Percentiles rank a stretch among this genome's conserved stretches.
Conservation (phyloP, 2,888 invertebrate genomes). For the Drosophila kambysellisi region DNA sequence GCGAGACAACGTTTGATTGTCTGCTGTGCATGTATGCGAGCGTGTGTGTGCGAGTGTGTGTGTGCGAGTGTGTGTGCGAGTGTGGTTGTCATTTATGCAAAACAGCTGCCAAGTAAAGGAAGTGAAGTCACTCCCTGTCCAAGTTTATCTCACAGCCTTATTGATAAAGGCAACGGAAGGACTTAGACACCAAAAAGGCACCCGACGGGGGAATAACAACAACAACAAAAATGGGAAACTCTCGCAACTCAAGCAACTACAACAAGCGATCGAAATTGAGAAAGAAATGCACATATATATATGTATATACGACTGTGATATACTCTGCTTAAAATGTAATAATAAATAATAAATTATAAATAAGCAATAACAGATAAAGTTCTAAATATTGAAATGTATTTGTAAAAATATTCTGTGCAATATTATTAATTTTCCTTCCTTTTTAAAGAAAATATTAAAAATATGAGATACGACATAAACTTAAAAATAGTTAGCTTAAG, state of each 20-base stretch:
- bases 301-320: background rate
- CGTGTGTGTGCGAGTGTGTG: slow-evolving; percentile 21
- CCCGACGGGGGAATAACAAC: slow-evolving; percentile 26
- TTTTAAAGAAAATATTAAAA: background rate
- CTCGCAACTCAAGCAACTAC: slow-evolving; percentile 13
- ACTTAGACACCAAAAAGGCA: slow-evolving; percentile 70
- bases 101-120: slow-evolving; percentile 75
- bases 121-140: slow-evolving; percentile 63
- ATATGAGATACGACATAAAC: too few relatives aligned
- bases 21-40: slow-evolving; percentile 24
- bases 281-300: background rate
- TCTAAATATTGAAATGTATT: background rate
- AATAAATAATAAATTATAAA: background rate
- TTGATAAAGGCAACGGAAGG: slow-evolving; percentile 77
- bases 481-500: background rate
- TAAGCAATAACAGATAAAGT: background rate
- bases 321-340: slow-evolving; percentile 10
- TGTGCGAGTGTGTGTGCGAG: slow-evolving; percentile 25
- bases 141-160: slow-evolving; percentile 70
- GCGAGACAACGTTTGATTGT: slow-evolving; percentile 68
- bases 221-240: slow-evolving; percentile 24
- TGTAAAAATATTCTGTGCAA: background rate
- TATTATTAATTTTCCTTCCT: too few relatives aligned
- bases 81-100: slow-evolving; percentile 74
- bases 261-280: background rate